Conservation (phyloP, 2,888 invertebrate genomes). For the Lasioglossum figueresi region DNA sequence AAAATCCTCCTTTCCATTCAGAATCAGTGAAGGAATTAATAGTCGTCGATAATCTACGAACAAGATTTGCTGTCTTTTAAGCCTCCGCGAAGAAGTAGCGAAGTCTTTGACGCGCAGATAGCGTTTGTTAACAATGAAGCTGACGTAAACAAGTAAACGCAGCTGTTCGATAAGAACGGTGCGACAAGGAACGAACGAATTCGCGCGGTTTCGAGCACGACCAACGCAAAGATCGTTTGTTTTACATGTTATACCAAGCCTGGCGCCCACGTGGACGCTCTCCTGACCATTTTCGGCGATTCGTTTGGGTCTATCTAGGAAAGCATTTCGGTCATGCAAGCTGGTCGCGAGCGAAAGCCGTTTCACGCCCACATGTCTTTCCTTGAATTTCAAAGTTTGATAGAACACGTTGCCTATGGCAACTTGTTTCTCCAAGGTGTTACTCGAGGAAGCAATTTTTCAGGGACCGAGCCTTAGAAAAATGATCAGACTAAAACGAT, state of each 20-base stretch:
- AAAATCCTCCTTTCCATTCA: background rate
- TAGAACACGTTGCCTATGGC: background rate
- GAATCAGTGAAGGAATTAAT: background rate
- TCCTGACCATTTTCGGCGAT: slow-evolving; percentile 25
- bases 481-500: background rate
- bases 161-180: slow-evolving; percentile 54
- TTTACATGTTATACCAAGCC: slow-evolving; percentile 51
- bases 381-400: slow-evolving; percentile 1
- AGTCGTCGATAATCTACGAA: background rate
- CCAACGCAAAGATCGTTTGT: slow-evolving; percentile 18
- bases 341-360: slow-evolving; percentile 23
- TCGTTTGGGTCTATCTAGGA: slow-evolving; percentile 6
- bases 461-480: background rate
- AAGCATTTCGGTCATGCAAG: slow-evolving; percentile 7
- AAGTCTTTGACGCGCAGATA: slow-evolving; percentile 10
- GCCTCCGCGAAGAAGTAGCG: slow-evolving; percentile 14
- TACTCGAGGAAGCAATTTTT: background rate
- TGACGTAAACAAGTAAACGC: slow-evolving; percentile 49
- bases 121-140: slow-evolving; percentile 38
- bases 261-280: slow-evolving; percentile 58
- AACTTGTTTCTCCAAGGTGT: background rate
- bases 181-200: slow-evolving; percentile 32
- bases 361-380: slow-evolving; percentile 8
- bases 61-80: background rate
- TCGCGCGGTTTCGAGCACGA: slow-evolving; percentile 23